Base-by-base conservation (phyloP, 2,797 vertebrate genomes). In the Aeoliscus strigatus region DNA sequence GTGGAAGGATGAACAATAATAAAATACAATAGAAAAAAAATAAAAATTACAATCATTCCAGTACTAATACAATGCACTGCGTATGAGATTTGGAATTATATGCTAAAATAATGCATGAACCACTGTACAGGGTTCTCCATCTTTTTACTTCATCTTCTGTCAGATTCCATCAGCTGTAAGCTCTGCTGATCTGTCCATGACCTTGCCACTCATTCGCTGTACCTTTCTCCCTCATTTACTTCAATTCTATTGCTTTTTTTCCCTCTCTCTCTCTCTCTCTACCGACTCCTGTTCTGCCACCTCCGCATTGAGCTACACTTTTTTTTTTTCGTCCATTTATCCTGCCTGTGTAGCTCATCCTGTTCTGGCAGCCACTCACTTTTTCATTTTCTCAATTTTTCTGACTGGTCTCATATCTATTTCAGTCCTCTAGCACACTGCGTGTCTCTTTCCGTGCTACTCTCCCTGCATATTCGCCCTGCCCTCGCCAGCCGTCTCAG, bases 121-220 rank as follows among this genome's bases (percentile, higher is more conserved):
- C n/a, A n/a, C n/a, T n/a, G n/a, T n/a, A n/a, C n/a, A n/a, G n/a
- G n/a, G n/a, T n/a, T n/a, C n/a, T n/a, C n/a, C n/a, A n/a, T n/a
- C n/a, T n/a, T n/a, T n/a, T n/a, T n/a, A n/a, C n/a, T n/a, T n/a
- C n/a, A n/a, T n/a, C 15, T 52, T 21, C 13, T 33, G 9, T 14
- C 27, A 26, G 10, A 15, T 21, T 44, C 27, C 13, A 14, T 31
- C 40, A 28, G 31, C 17, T 30, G 35, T 39, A 10, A 5, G 13
- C 7, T 26, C 33, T 8, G 13, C 29, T 37, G 34, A 54, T 58
- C 43, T 2, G 1, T 32, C 14, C 1, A 17, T 14, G 16, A 66
- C 62, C 42, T 65, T 60, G 62, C 62, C 66, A 36, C 45, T 72
- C 53, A 50, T 73, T 71, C 59, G 50, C 61, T 31, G 39, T 47